Evolutionary conservation across 64 coral and sea anemone species (phyloP).

Genomic region (Acropora yongei): DNA sequence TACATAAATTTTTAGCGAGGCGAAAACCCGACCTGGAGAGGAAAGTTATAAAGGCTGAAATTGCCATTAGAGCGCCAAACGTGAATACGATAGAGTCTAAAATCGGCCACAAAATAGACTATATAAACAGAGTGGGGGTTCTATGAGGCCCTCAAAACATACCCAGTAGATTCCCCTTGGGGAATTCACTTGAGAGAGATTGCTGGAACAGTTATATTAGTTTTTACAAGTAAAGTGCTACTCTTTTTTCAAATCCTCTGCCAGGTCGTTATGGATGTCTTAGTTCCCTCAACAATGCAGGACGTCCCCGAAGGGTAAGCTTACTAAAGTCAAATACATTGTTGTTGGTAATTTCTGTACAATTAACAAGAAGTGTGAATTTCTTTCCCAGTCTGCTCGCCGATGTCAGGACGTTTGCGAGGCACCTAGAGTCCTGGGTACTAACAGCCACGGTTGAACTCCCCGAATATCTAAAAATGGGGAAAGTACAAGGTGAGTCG

Average conservation of each 20-base stretch:
- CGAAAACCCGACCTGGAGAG: no score
- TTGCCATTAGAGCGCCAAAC: no score
- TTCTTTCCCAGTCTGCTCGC: conserved; percentile 75
- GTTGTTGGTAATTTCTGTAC: no score
- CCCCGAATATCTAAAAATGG: conserved; percentile 91
- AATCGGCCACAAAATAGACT: no score
- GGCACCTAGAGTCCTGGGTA: conserved; percentile 95
- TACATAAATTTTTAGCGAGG: no score
- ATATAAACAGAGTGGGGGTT: no score
- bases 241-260: background rate
- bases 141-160: no score
- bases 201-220: background rate
- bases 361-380: background rate
- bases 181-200: no score
- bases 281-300: conserved; percentile 96
- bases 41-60: no score
- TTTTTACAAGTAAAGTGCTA: background rate
- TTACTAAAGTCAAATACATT: background rate
- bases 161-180: no score
- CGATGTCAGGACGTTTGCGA: conserved; percentile 90
- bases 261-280: conserved; percentile 94
- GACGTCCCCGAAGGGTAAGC: conserved; percentile 88
- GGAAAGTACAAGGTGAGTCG: conserved; percentile 89
- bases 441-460: conserved; percentile 74
- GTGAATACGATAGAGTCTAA: no score